Evolutionary conservation across 2,888 invertebrate genomes (phyloP).

Genomic region (Mycalesis mineus): DNA sequence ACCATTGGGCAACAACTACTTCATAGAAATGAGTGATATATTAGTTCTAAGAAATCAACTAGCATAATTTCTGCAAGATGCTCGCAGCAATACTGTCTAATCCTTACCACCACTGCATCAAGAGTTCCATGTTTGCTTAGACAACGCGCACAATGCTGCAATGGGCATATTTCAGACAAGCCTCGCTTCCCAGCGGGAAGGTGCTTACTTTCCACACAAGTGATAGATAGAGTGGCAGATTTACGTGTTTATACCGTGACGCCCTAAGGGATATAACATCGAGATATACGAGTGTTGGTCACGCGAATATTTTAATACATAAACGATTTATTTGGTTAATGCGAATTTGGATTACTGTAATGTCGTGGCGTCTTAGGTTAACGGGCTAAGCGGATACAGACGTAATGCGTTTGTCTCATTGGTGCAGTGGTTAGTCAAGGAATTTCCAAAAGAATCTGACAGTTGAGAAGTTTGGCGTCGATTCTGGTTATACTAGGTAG

Average conservation of each 20-base stretch:
- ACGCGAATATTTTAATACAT: slow-evolving; percentile 26
- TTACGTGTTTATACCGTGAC: slow-evolving; percentile 40
- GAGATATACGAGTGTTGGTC: slow-evolving; percentile 29
- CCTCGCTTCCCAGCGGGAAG: slow-evolving; percentile 3
- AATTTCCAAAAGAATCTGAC: too few species aligned
- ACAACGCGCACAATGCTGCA: not conserved
- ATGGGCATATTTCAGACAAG: slow-evolving; percentile 3
- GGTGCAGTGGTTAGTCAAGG: too few species aligned
- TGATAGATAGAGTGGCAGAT: slow-evolving; percentile 25
- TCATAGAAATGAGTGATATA: too few species aligned
- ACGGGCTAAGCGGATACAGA: not conserved
- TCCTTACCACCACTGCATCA: not conserved
- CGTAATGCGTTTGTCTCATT: too few species aligned
- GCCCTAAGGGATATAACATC: slow-evolving; percentile 31
- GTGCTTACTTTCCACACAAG: not conserved
- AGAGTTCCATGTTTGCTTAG: not conserved
- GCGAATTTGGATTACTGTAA: not conserved
- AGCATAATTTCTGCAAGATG: not conserved
- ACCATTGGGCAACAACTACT: too few species aligned
- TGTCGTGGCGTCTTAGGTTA: not conserved
- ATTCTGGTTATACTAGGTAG: too few species aligned
- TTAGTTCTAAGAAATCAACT: too few species aligned
- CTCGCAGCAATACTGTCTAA: not conserved
- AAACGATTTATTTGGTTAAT: slow-evolving; percentile 4
- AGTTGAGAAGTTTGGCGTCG: too few species aligned